A percentile compares a stretch with the other conserved stretches of the same genome.
Conservation (phyloP, 2,113 vertebrate species). For the Lamprologus ornatipinnis region DNA sequence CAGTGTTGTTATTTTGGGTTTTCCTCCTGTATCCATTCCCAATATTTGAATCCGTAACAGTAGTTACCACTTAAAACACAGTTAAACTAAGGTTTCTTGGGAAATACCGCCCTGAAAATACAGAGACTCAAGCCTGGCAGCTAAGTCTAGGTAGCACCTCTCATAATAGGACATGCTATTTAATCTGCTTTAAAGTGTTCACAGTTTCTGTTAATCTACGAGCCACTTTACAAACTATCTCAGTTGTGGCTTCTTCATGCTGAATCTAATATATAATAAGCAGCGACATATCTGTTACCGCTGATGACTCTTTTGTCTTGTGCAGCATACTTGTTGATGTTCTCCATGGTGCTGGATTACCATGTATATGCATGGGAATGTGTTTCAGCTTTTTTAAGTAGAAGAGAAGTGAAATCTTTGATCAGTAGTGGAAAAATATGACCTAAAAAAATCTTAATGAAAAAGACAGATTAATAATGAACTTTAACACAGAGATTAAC, state of each 20-base stretch:
- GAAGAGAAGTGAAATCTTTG: not conserved
- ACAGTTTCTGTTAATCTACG: not conserved
- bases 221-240: not conserved
- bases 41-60: no score
- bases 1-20: no score
- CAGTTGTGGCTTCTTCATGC: not conserved
- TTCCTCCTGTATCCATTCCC: no score
- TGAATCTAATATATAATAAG: not conserved
- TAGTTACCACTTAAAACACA: not conserved
- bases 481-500: not conserved
- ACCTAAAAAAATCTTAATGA: not conserved
- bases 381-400: not conserved
- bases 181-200: not conserved
- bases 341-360: not conserved
- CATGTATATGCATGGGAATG: not conserved
- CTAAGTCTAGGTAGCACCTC: not conserved
- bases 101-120: not conserved
- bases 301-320: not conserved
- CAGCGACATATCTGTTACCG: not conserved
- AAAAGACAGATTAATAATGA: not conserved
- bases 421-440: not conserved
- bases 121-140: not conserved
- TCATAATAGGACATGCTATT: not conserved
- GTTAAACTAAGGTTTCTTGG: not conserved
- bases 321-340: not conserved